These are phyloP conservation scores for Calephelis nemesis DNA, from an alignment of 1,140 invertebrate species.

Conservation along the genomic window DNA sequence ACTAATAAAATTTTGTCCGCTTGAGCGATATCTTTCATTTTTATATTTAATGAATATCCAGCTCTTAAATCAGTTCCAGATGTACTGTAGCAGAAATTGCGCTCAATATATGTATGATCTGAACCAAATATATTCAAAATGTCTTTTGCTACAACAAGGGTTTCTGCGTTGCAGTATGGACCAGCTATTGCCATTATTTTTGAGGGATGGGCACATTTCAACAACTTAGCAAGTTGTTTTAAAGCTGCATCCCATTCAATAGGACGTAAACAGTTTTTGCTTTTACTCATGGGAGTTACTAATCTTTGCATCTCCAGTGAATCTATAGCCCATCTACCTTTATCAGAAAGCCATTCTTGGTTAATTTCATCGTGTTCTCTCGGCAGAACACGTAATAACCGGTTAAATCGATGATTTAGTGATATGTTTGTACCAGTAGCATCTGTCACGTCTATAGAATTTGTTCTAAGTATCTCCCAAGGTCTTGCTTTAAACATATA, in stretches of 20 bases:
- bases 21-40: constrained; percentile 80
- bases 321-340: constrained; percentile 88
- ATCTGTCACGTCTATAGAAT: constrained; percentile 88
- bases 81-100: constrained; percentile 41
- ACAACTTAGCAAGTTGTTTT: constrained; percentile 66
- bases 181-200: constrained; percentile 84
- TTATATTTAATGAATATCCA: constrained; percentile 56
- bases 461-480: constrained; percentile 83
- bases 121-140: constrained; percentile 85
- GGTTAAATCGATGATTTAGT: constrained; percentile 84
- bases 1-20: constrained; percentile 86
- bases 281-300: constrained; percentile 83
- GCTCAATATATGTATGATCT: constrained; percentile 66
- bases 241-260: constrained; percentile 85
- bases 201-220: constrained; percentile 49
- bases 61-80: constrained; percentile 50
- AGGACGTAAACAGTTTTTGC: constrained; percentile 72
- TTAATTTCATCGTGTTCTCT: constrained; percentile 87
- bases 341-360: constrained; percentile 91
- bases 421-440: constrained; percentile 88
- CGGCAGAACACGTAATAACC: constrained; percentile 87
- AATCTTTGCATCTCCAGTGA: constrained; percentile 87
- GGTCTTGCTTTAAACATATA: constrained; percentile 90
- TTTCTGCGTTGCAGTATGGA: constrained; percentile 83
- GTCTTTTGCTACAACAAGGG: constrained; percentile 86